Percentiles rank a stretch among this genome's conserved stretches.
Evolutionary conservation across 2,888 invertebrate species (phyloP).

Genomic region (Polymixis flavicincta): DNA sequence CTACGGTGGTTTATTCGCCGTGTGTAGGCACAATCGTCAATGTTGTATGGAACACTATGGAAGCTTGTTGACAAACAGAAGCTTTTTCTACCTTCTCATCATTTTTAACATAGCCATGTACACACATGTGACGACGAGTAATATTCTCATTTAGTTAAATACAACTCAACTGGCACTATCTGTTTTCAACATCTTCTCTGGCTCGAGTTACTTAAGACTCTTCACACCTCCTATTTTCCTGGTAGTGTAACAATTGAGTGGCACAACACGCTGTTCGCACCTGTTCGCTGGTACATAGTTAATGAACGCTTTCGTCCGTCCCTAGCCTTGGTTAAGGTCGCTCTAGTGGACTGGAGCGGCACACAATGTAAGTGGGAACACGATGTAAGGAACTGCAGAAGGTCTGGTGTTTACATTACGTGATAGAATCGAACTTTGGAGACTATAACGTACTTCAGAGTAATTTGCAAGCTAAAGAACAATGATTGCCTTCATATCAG

Average conservation of each 20-base stretch:
- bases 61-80: too few relatives aligned
- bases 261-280: conserved; percentile 42
- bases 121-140: not conserved
- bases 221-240: conserved; percentile 1
- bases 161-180: not conserved
- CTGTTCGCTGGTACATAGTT: conserved; percentile 60
- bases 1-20: too few relatives aligned
- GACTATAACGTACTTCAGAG: not conserved
- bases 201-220: not conserved
- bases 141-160: not conserved
- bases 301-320: conserved; percentile 48
- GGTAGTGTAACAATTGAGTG: conserved; percentile 41
- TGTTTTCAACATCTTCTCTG: not conserved
- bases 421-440: not conserved
- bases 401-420: not conserved
- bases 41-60: too few relatives aligned
- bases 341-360: conserved; percentile 30
- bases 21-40: too few relatives aligned
- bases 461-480: not conserved
- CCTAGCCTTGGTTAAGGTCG: conserved; percentile 43
- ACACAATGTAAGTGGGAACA: conserved; percentile 4
- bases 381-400: conserved; percentile 9
- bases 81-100: too few relatives aligned
- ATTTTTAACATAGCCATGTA: too few relatives aligned
- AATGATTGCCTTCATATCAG: not conserved